Evolutionary conservation across 2,797 vertebrate genomes (phyloP), one percentile per base, ranked within the genome.

Genomic region (Megalops cyprinoides): DNA sequence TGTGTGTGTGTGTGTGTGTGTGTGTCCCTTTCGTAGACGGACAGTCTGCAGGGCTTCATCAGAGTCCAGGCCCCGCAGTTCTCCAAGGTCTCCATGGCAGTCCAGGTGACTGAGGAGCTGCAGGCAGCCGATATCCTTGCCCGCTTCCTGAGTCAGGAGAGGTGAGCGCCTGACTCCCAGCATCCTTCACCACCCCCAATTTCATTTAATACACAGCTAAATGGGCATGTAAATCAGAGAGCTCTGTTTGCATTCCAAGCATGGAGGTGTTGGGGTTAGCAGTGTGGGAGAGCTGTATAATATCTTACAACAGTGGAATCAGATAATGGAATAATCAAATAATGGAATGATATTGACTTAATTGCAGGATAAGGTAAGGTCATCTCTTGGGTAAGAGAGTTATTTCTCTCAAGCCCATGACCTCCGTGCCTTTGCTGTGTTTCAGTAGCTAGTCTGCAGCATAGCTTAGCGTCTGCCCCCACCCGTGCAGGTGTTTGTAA

Each of bases 71-170:
- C 98, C 0, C 98, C 97, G 37, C 97, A 97, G 93, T 98, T 99
- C 92, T 97, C 92, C 0, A 99, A 98, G 93, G 94, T 98, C 88
- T 99, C 98, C 81, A 99, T 99, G 98, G 97, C 95, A n/a, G 92
- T 99, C 84, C 96, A 99, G 93, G 95, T 99, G 71, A 99, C 97
- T 0, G 97, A 96, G 89, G 96, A 98, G 67, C 89, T 99, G 81
- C 96, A 94, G 93, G 98, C 98, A 0, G 87, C 94, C 37, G 97
- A 99, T 87, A 90, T 99, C 37, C 91, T 99, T 78, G 93, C 94
- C 84, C 96, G 97, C 82, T 99, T 99, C 88, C 95, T 98, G 90
- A 97, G 93, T 93, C 96, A 97, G 89, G 96, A 97, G 88, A 96
- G 97, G 97, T 99, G 82, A 78, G 82, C n/a, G 14, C 12, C 28